These are phyloP conservation scores for Halisarca cf. caerulea DNA, from an alignment of 37 sponge, comb jelly and placozoan species.

Conservation along the genomic window DNA sequence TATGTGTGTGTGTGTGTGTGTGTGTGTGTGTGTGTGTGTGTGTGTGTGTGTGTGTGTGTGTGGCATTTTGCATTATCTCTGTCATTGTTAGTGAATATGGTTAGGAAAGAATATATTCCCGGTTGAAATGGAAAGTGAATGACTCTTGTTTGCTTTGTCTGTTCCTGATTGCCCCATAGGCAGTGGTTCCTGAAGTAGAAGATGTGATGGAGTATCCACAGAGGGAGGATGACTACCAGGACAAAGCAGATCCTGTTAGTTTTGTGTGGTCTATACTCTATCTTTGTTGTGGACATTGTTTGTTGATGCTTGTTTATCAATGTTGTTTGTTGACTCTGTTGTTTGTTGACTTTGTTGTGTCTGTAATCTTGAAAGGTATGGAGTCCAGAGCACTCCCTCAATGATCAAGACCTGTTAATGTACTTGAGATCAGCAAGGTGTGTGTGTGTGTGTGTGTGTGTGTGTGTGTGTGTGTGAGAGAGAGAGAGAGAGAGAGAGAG, in stretches of 20 bases:
- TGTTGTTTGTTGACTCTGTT: too few species aligned
- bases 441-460: neutral
- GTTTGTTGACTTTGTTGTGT: too few species aligned
- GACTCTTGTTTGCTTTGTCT: too few species aligned
- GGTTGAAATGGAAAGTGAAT: too few species aligned
- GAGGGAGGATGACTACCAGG: neutral
- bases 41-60: neutral
- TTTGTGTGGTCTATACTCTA: neutral
- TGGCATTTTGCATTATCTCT: neutral
- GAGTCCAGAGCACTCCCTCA: slow-evolving; percentile 27
- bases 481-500: slow-evolving; percentile 19
- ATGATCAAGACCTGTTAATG: slow-evolving; percentile 64
- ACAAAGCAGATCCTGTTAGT: neutral
- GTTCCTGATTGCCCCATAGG: neutral
- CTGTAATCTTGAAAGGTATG: too few species aligned
- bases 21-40: neutral
- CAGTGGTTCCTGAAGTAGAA: slow-evolving; percentile 4
- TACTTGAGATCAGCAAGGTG: slow-evolving; percentile 74
- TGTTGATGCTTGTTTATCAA: too few species aligned
- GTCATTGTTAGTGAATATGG: too few species aligned
- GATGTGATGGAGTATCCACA: neutral
- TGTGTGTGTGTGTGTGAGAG: too few species aligned
- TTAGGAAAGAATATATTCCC: too few species aligned
- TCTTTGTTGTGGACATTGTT: neutral
- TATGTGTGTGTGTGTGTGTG: neutral